A percentile compares a stretch with the other conserved stretches of the same genome.
phyloP scores from a whole-genome alignment of 2,113 vertebrate genomes.

The Numenius arquata region DNA sequence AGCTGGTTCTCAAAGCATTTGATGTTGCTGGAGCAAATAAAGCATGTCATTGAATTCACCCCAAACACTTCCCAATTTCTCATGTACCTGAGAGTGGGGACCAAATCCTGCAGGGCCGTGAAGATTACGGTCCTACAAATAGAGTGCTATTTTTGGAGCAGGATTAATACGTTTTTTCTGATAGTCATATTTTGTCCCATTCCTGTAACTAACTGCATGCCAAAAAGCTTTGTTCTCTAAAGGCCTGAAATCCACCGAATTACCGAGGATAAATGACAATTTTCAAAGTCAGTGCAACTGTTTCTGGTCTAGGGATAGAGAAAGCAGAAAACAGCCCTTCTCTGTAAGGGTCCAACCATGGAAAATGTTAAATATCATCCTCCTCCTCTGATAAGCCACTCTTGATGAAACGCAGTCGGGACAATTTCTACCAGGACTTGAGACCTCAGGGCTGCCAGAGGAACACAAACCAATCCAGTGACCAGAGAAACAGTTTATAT shows the following conservation, averaged over 20 bases:
- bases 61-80: not conserved
- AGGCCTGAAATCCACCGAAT: not conserved
- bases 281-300: not conserved
- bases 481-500: not conserved
- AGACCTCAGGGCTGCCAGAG: not conserved
- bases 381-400: not conserved
- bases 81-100: not conserved
- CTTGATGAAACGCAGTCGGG: fast-evolving
- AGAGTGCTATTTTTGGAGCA: not conserved
- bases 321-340: not conserved
- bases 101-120: not conserved
- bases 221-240: not conserved
- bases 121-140: not conserved
- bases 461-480: not conserved
- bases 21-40: not conserved
- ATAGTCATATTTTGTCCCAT: not conserved
- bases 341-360: not conserved
- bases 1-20: not conserved
- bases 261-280: not conserved
- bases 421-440: not conserved
- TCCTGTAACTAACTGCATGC: not conserved
- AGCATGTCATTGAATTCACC: not conserved
- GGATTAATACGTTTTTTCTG: not conserved
- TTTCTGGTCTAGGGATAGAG: not conserved
- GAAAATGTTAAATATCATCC: not conserved